A percentile compares a stretch with the other conserved stretches of the same genome.
These are phyloP conservation scores for Serrognathus titanus DNA, from an alignment of 2,888 invertebrate species.

Conservation along the genomic window DNA sequence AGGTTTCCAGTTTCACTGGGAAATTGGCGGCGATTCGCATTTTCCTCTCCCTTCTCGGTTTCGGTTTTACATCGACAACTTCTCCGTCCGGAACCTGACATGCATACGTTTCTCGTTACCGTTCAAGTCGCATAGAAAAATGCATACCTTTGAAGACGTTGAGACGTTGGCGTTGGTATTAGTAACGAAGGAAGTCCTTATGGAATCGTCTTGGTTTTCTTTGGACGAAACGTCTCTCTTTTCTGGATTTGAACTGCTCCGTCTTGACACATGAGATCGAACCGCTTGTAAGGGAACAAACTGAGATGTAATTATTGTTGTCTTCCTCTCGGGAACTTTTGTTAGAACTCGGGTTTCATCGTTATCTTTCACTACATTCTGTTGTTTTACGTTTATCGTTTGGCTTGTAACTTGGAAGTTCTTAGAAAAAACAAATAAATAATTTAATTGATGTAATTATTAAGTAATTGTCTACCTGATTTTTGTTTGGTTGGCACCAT, in stretches of 20 bases:
- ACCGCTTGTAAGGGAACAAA: conserved; percentile 58
- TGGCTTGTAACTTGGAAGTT: not conserved
- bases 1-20: conserved; percentile 7
- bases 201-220: conserved; percentile 1
- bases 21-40: conserved; percentile 44
- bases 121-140: not conserved
- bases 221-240: conserved; percentile 4
- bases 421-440: not conserved
- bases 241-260: conserved; percentile 6
- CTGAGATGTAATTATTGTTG: conserved; percentile 36
- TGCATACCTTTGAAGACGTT: conserved; percentile 9
- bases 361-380: too few relatives aligned
- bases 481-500: conserved; percentile 26
- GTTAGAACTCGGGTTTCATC: not conserved
- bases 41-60: conserved; percentile 31
- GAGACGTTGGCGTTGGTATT: conserved; percentile 4
- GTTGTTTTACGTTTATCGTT: too few relatives aligned
- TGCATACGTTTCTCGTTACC: not conserved
- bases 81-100: too few relatives aligned
- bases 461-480: conserved; percentile 6
- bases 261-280: conserved; percentile 43
- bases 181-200: not conserved
- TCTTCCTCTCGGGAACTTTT: conserved; percentile 10
- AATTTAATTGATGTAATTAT: not conserved
- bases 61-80: conserved; percentile 7